A percentile compares a stretch with the other conserved stretches of the same genome.
These are phyloP conservation scores for Morone saxatilis DNA, from an alignment of 2,113 vertebrate genomes.

Conservation along the genomic window DNA sequence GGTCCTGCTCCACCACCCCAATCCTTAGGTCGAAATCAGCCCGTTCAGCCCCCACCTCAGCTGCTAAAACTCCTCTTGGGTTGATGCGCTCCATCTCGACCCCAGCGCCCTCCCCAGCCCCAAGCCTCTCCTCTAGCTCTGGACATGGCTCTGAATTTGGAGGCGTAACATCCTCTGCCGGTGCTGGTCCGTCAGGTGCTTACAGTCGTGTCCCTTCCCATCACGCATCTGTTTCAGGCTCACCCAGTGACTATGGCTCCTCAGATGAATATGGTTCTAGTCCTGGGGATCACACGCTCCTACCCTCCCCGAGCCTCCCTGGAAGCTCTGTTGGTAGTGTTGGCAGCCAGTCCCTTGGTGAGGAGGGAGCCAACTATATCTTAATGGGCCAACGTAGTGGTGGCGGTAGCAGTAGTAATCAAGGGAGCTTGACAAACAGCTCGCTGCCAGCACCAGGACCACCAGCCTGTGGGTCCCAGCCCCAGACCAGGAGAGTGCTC, in stretches of 20 bases:
- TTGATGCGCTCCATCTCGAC: slow-evolving; percentile 85
- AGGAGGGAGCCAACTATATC: slow-evolving; percentile 85
- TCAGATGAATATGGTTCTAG: slow-evolving; percentile 89
- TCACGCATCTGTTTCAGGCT: slow-evolving; percentile 81
- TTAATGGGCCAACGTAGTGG: slow-evolving; percentile 81
- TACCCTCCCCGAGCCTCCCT: slow-evolving; percentile 70
- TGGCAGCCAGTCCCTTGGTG: slow-evolving; percentile 69
- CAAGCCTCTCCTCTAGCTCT: slow-evolving; percentile 78
- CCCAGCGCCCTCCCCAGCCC: slow-evolving; percentile 75
- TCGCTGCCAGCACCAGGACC: slow-evolving; percentile 67
- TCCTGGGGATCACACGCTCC: slow-evolving; percentile 80
- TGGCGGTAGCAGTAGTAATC: slow-evolving; percentile 42
- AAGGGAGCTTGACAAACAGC: slow-evolving; percentile 52
- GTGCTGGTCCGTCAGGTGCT: slow-evolving; percentile 59
- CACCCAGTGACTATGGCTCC: slow-evolving; percentile 86
- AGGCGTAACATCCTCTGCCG: slow-evolving; percentile 37
- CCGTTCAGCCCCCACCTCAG: slow-evolving; percentile 69
- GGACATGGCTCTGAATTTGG: slow-evolving; percentile 82
- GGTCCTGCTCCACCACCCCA: slow-evolving; percentile 83
- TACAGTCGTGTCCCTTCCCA: slow-evolving; percentile 75
- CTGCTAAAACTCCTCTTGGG: slow-evolving; percentile 79
- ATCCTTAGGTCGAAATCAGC: slow-evolving; percentile 84
- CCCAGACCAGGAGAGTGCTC: slow-evolving; percentile 78
- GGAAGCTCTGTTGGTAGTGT: slow-evolving; percentile 75
- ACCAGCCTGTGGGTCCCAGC: slow-evolving; percentile 52